Percentiles rank a stretch among this genome's conserved stretches.
Evolutionary conservation across 2,888 invertebrate genomes (phyloP).

Genomic region (Notodonta ziczac): DNA sequence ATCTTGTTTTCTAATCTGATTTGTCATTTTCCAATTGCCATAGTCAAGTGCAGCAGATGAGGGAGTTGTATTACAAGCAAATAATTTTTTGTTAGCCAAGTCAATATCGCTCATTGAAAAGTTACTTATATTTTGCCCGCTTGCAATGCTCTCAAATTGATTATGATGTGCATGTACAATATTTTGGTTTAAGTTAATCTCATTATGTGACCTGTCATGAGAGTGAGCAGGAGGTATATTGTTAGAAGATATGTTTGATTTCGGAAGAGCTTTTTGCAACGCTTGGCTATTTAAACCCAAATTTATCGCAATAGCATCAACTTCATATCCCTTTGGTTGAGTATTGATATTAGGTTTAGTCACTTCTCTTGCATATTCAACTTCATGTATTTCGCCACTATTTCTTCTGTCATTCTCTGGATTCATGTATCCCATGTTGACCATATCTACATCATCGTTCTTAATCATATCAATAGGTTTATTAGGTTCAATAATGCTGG

Average conservation of each 20-base stretch:
- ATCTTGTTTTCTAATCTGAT: constrained; percentile 68
- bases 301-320: constrained; percentile 74
- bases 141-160: constrained; percentile 64
- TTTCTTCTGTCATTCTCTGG: constrained; percentile 63
- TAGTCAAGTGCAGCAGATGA: constrained; percentile 66
- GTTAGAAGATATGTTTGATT: constrained; percentile 47
- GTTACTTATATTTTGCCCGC: constrained; percentile 58
- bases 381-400: constrained; percentile 56
- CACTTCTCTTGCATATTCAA: constrained; percentile 51
- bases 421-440: constrained; percentile 80
- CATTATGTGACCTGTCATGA: constrained; percentile 59
- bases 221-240: constrained; percentile 67
- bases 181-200: constrained; percentile 58
- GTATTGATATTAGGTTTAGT: constrained; percentile 51
- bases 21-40: constrained; percentile 74
- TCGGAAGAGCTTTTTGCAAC: constrained; percentile 57
- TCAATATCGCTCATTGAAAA: constrained; percentile 78
- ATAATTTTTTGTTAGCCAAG: constrained; percentile 74
- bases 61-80: constrained; percentile 59
- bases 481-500: constrained; percentile 45
- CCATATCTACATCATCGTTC: constrained; percentile 76
- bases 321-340: constrained; percentile 68
- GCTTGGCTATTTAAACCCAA: constrained; percentile 70
- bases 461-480: constrained; percentile 56
- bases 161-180: constrained; percentile 70